Conservation (phyloP, 2,888 invertebrate genomes). For the Plagodis dolabraria region DNA sequence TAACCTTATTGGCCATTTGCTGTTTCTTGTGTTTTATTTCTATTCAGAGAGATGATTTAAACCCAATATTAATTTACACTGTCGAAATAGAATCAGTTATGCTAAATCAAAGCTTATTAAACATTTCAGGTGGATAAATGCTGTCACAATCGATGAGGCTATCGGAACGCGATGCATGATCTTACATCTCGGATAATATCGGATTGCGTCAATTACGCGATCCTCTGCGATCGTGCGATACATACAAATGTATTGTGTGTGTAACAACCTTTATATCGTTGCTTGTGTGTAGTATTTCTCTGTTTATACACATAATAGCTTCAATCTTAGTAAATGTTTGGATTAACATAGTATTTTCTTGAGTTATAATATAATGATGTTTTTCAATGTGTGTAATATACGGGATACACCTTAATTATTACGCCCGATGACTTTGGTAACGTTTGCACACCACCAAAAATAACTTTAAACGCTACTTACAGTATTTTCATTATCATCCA, state of each 20-base stretch:
- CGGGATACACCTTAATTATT: no score
- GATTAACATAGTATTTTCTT: not conserved
- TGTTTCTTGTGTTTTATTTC: slow-evolving; percentile 6
- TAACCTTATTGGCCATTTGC: slow-evolving; percentile 39
- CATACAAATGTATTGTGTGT: slow-evolving; percentile 78
- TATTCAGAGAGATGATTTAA: not conserved
- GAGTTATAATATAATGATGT: no score
- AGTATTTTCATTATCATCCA: no score
- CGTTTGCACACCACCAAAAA: no score
- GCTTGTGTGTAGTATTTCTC: not conserved
- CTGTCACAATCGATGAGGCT: slow-evolving; percentile 74
- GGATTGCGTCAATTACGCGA: slow-evolving; percentile 82
- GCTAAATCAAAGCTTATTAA: slow-evolving; percentile 70
- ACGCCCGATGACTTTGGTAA: no score
- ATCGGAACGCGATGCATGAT: slow-evolving; percentile 73
- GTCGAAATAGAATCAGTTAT: slow-evolving; percentile 49
- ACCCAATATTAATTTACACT: no score
- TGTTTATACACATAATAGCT: not conserved
- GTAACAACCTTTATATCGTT: slow-evolving; percentile 65
- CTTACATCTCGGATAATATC: slow-evolving; percentile 79
- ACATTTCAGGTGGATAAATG: slow-evolving; percentile 69
- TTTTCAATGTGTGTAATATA: no score
- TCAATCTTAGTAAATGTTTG: not conserved
- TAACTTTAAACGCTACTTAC: no score
- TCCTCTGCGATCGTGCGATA: slow-evolving; percentile 73